A percentile compares a stretch with the other conserved stretches of the same genome.
Evolutionary conservation across 1,140 invertebrate species (phyloP).

Genomic region (Argopecten irradians): DNA sequence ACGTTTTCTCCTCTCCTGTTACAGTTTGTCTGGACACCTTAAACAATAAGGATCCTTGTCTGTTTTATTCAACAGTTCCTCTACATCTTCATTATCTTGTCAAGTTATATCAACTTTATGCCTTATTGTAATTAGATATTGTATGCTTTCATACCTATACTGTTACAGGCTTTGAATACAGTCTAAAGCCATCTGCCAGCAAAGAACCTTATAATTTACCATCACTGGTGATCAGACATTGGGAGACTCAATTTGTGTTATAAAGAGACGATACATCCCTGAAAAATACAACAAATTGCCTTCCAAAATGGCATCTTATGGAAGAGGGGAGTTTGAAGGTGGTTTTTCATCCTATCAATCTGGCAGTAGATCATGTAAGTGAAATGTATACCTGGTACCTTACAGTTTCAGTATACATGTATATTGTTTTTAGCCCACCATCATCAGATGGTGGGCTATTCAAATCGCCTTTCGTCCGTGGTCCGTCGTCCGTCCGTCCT

Average conservation of each 20-base stretch:
- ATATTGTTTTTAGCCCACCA: too few relatives aligned
- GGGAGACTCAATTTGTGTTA: not conserved
- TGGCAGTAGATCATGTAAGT: constrained; percentile 35
- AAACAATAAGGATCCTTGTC: too few relatives aligned
- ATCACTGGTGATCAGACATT: not conserved
- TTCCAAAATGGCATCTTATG: constrained; percentile 62
- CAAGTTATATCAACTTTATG: too few relatives aligned
- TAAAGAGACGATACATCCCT: not conserved
- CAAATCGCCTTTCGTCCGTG: too few relatives aligned
- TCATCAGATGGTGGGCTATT: too few relatives aligned
- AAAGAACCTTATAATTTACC: not conserved
- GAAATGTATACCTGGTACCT: not conserved
- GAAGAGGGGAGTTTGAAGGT: constrained; percentile 65
- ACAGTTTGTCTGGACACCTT: too few relatives aligned
- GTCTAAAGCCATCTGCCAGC: not conserved
- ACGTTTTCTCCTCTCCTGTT: too few relatives aligned
- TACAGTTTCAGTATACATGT: not conserved
- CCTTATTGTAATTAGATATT: too few relatives aligned
- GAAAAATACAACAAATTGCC: not conserved
- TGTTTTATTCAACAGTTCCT: too few relatives aligned
- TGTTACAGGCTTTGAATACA: not conserved
- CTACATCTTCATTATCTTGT: too few relatives aligned
- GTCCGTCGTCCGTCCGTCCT: too few relatives aligned
- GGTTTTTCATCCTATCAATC: constrained; percentile 62
- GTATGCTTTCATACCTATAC: too few relatives aligned